Percentiles rank a stretch among this genome's conserved stretches.
phyloP scores from a whole-genome alignment of 2,888 invertebrate species.

The Nysson spinosus region DNA sequence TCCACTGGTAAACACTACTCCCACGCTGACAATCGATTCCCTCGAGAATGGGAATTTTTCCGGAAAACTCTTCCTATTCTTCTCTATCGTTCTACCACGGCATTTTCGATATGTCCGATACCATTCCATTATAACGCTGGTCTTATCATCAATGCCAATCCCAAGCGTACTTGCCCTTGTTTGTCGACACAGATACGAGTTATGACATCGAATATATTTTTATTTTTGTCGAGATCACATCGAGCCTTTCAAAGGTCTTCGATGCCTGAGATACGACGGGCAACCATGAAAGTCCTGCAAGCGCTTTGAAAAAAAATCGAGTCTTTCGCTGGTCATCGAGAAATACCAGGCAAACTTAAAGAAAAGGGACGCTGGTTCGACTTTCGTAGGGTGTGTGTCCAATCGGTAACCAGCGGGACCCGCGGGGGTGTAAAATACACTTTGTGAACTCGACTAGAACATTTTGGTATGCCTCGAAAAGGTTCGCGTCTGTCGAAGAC shows the following conservation, averaged over 20 bases:
- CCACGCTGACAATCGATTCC: slow-evolving; percentile 56
- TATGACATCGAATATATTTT: too few relatives aligned
- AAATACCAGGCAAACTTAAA: too few relatives aligned
- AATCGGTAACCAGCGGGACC: slow-evolving; percentile 54
- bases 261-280: too few relatives aligned
- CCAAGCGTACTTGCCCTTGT: too few relatives aligned
- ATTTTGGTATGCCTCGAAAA: slow-evolving; percentile 25
- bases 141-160: too few relatives aligned
- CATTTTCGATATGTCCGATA: too few relatives aligned
- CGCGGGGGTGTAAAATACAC: slow-evolving; percentile 46
- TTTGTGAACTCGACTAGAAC: slow-evolving; percentile 22
- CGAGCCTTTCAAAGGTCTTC: too few relatives aligned
- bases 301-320: not conserved
- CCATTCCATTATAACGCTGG: too few relatives aligned
- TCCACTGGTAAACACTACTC: slow-evolving; percentile 70
- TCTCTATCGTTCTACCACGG: not conserved
- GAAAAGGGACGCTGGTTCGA: not conserved
- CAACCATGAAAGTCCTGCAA: not conserved
- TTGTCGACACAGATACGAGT: too few relatives aligned
- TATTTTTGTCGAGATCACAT: too few relatives aligned
- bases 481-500: slow-evolving; percentile 60
- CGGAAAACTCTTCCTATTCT: slow-evolving; percentile 35
- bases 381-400: slow-evolving; percentile 53
- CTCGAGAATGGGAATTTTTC: slow-evolving; percentile 41
- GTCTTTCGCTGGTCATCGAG: not conserved